These are phyloP conservation scores for Eubasilissa splendida DNA, from an alignment of 2,888 invertebrate genomes.

Conservation along the genomic window DNA sequence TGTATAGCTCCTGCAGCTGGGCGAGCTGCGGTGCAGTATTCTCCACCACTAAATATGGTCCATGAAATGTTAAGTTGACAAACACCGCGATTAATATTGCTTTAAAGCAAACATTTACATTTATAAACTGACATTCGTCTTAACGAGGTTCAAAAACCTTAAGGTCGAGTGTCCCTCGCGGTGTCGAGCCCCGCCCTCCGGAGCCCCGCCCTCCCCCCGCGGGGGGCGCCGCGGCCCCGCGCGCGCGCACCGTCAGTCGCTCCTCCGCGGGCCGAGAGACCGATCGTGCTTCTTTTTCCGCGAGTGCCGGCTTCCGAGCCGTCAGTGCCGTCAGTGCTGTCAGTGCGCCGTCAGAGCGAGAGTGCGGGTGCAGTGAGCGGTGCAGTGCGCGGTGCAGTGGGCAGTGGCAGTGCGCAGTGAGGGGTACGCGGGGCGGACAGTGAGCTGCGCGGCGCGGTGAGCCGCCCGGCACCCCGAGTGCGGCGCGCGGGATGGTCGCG, in stretches of 20 bases:
- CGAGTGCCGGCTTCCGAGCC: not conserved
- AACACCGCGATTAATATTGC: too few relatives aligned
- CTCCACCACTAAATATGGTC: too few relatives aligned
- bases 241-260: constrained; percentile 45
- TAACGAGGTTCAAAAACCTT: not conserved
- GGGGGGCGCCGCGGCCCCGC: constrained; percentile 16
- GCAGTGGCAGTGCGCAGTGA: constrained; percentile 4
- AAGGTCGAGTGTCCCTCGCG: constrained; percentile 29
- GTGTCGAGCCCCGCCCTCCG: constrained; percentile 12
- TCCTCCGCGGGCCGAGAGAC: constrained; percentile 37
- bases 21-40: too few relatives aligned
- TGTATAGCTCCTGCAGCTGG: too few relatives aligned
- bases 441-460: constrained; percentile 51
- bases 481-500: constrained; percentile 48
- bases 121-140: not conserved
- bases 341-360: constrained; percentile 3
- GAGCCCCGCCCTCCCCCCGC: constrained; percentile 39
- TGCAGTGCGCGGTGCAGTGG: constrained; percentile 27
- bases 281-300: constrained; percentile 5
- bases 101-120: too few relatives aligned
- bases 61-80: too few relatives aligned
- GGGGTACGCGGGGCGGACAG: constrained; percentile 24
- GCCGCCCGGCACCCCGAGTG: constrained; percentile 11
- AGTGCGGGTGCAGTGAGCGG: constrained; percentile 22
- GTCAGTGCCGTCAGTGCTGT: constrained; percentile 10